These are phyloP conservation scores for Tympanuchus pallidicinctus DNA, from an alignment of 2,113 vertebrate genomes.

Conservation along the genomic window DNA sequence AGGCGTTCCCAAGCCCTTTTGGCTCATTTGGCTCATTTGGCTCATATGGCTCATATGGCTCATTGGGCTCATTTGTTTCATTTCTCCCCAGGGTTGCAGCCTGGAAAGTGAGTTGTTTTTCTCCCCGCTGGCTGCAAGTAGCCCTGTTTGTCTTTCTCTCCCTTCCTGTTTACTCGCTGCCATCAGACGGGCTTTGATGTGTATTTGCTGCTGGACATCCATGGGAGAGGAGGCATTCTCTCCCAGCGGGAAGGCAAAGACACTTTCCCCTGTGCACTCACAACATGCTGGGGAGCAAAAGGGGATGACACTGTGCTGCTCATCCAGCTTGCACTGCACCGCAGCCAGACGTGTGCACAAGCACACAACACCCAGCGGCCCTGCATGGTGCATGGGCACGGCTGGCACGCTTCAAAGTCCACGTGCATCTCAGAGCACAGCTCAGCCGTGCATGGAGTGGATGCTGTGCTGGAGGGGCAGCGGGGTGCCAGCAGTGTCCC, in stretches of 20 bases:
- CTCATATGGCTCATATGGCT: background rate
- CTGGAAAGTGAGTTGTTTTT: slow-evolving; percentile 23
- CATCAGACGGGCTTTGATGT: slow-evolving; percentile 68
- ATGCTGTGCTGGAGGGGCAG: fast-evolving
- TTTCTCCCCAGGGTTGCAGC: background rate
- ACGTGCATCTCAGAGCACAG: background rate
- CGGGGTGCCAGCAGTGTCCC: fast-evolving
- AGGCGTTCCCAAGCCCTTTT: slow-evolving; percentile 1
- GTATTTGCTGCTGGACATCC: background rate
- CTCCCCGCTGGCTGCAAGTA: slow-evolving; percentile 9
- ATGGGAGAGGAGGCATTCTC: background rate
- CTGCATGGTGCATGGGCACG: background rate
- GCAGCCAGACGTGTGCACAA: background rate
- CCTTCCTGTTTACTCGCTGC: slow-evolving; percentile 70
- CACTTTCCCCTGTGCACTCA: background rate
- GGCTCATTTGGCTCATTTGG: background rate
- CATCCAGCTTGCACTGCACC: background rate
- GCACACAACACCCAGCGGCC: background rate
- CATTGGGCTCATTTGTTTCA: slow-evolving; percentile 15
- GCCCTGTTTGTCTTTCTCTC: slow-evolving; percentile 57
- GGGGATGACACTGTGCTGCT: background rate
- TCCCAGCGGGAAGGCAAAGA: background rate
- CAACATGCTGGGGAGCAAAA: background rate
- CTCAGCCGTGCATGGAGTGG: background rate
- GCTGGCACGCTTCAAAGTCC: slow-evolving; percentile 17